Conservation (phyloP, 2,113 vertebrate genomes). For the Bubo blakistoni region DNA sequence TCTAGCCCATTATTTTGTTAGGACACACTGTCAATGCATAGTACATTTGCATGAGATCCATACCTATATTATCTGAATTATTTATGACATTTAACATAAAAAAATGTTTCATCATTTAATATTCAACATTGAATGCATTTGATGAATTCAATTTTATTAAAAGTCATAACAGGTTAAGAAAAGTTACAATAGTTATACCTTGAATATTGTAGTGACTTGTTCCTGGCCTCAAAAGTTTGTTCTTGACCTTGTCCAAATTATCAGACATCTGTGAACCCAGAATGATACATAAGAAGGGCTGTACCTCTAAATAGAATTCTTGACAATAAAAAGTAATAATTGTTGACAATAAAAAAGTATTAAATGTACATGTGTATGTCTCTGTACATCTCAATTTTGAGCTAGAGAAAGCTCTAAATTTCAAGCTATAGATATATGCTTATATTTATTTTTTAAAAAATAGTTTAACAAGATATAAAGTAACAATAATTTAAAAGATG, state of each 20-base stretch:
- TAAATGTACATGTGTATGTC: neutral
- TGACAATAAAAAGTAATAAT: neutral
- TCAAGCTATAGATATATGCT: neutral
- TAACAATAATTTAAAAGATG: neutral
- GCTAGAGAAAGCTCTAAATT: neutral
- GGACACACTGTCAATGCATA: neutral
- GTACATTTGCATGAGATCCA: neutral
- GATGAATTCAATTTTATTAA: neutral
- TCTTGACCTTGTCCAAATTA: neutral
- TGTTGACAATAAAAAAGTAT: neutral
- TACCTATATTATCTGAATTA: neutral
- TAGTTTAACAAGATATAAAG: neutral
- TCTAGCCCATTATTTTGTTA: neutral
- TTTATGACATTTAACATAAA: neutral
- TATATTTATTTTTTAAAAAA: neutral
- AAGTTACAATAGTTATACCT: neutral
- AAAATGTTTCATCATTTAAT: neutral
- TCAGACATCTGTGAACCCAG: neutral
- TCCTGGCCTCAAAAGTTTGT: neutral
- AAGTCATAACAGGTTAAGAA: neutral
- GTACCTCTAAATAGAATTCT: neutral
- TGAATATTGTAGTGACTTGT: neutral
- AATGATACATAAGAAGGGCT: neutral
- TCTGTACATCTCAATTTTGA: neutral
- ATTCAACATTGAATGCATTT: neutral